These are phyloP conservation scores for Eidolon helvum DNA, from an alignment of 2,113 vertebrate species.

Conservation along the genomic window DNA sequence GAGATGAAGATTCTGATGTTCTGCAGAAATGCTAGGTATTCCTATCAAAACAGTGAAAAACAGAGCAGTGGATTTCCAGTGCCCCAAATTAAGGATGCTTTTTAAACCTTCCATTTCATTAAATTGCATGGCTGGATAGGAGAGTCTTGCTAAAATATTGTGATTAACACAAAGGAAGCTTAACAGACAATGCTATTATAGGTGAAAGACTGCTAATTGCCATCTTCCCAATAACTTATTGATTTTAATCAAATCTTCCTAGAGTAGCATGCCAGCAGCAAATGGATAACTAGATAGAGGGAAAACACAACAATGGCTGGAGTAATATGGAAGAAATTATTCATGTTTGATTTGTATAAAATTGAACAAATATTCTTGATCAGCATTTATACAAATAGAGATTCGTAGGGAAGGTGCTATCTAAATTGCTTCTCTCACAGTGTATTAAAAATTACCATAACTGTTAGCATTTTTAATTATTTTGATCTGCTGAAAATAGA, in stretches of 20 bases:
- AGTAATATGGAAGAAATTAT: constrained; percentile 70
- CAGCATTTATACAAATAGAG: constrained; percentile 72
- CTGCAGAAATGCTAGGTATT: constrained; percentile 26
- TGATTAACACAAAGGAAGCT: constrained; percentile 73
- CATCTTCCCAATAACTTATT: constrained; percentile 80
- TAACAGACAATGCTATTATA: constrained; percentile 72
- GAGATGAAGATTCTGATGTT: background rate
- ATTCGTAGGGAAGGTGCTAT: constrained; percentile 65
- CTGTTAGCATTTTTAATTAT: constrained; percentile 78
- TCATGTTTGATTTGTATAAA: constrained; percentile 75
- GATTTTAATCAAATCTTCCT: constrained; percentile 82
- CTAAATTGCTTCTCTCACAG: constrained; percentile 77
- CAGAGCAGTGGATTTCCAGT: constrained; percentile 3
- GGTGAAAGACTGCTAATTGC: constrained; percentile 82
- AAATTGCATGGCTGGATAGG: constrained; percentile 37
- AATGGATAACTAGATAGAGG: constrained; percentile 62
- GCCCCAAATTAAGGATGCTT: constrained; percentile 50
- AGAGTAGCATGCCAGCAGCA: constrained; percentile 71
- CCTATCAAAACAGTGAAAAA: constrained; percentile 58
- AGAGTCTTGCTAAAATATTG: constrained; percentile 60
- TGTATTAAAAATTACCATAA: constrained; percentile 79
- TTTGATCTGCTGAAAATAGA: constrained; percentile 76
- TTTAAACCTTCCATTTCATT: constrained; percentile 66
- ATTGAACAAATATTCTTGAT: constrained; percentile 72
- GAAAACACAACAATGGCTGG: constrained; percentile 56